Evolutionary conservation across 2,113 vertebrate species (phyloP).

Genomic region (Tapirus terrestris): DNA sequence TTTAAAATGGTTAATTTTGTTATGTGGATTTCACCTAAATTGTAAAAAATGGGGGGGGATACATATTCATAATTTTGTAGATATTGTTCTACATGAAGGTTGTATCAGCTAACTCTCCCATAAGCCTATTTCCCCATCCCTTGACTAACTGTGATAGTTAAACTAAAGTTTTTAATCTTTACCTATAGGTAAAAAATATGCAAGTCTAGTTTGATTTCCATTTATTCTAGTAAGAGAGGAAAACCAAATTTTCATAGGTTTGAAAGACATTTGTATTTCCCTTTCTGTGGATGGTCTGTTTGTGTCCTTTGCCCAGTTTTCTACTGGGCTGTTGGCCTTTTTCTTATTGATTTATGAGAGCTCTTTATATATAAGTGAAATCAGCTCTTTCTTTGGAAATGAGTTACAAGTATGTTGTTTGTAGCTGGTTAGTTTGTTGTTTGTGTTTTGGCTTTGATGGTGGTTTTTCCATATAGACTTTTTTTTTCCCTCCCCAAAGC

Average conservation of each 20-base stretch:
- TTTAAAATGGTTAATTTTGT: neutral
- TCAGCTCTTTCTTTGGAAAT: neutral
- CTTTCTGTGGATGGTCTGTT: neutral
- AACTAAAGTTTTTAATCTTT: neutral
- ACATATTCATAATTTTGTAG: neutral
- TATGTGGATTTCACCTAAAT: neutral
- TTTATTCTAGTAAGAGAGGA: neutral
- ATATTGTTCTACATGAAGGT: neutral
- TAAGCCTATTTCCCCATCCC: neutral
- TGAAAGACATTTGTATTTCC: neutral
- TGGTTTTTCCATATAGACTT: neutral
- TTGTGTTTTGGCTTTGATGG: neutral
- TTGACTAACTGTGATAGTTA: neutral
- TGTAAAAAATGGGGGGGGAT: neutral
- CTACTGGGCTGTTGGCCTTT: neutral
- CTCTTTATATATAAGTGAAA: neutral
- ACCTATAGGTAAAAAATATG: neutral
- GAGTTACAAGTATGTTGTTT: neutral
- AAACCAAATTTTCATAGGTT: neutral
- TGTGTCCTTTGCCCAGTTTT: neutral
- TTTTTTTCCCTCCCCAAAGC: too few species aligned
- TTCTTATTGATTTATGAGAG: neutral
- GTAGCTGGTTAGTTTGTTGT: constrained; percentile 29
- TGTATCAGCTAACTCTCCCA: neutral
- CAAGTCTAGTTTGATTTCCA: neutral